These are phyloP conservation scores for Macrotus californicus DNA, from an alignment of 2,113 vertebrate species.

Conservation along the genomic window DNA sequence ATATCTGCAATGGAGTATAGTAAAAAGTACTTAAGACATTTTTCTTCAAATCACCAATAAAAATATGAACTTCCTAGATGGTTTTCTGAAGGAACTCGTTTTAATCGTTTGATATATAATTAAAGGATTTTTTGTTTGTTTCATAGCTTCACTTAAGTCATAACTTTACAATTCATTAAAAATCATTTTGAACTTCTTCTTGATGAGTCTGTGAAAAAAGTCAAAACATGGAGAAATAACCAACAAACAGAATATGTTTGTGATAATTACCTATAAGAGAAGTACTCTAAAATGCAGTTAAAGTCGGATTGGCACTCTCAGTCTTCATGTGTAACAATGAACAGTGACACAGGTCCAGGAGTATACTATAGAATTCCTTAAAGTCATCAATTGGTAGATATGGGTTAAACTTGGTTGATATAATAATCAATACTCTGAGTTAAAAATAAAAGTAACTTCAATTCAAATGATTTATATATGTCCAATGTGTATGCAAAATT, in stretches of 20 bases:
- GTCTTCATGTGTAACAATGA: background rate
- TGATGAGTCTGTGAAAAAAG: background rate
- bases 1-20: background rate
- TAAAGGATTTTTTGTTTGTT: background rate
- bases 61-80: background rate
- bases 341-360: background rate
- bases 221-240: background rate
- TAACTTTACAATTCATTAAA: background rate
- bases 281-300: background rate
- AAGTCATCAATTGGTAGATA: background rate
- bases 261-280: background rate
- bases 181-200: background rate
- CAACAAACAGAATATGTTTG: background rate
- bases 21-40: background rate
- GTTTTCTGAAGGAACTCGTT: background rate
- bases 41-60: background rate
- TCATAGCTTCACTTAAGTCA: background rate
- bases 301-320: background rate
- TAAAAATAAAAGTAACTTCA: background rate
- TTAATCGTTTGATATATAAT: background rate
- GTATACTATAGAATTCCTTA: background rate
- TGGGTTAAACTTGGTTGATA: background rate
- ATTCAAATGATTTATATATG: background rate
- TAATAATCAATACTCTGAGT: background rate
- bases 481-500: background rate